Conservation (phyloP, 37 sponge, comb jelly and placozoan genomes). For the Eunapius fragilis region DNA sequence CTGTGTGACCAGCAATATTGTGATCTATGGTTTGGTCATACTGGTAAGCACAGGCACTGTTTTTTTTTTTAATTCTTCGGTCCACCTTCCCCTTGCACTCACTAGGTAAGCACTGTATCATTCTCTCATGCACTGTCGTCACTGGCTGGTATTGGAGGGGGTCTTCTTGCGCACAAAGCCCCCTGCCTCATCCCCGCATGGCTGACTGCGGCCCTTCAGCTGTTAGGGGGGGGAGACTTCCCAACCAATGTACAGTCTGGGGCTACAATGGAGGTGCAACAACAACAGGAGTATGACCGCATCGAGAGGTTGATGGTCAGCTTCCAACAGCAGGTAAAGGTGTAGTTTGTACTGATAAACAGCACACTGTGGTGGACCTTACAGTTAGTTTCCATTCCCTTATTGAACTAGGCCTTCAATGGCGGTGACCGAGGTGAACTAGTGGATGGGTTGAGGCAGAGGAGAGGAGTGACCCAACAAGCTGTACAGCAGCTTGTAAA, state of each 20-base stretch:
- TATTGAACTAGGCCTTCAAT: not conserved
- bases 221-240: slow-evolving; percentile 6
- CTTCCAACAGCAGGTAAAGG: slow-evolving; percentile 18
- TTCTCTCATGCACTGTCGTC: not conserved
- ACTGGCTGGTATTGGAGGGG: slow-evolving; percentile 16
- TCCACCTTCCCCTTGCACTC: slow-evolving; percentile 8
- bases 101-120: not conserved
- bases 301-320: slow-evolving; percentile 56
- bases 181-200: slow-evolving; percentile 26
- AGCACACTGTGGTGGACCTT: not conserved
- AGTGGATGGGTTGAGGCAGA: not conserved
- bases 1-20: not conserved
- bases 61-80: not conserved
- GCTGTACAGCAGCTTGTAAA: slow-evolving; percentile 40
- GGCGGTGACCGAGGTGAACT: too few relatives aligned
- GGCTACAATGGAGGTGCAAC: slow-evolving; percentile 54
- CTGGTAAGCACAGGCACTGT: not conserved
- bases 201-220: slow-evolving; percentile 14
- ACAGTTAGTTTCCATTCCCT: too few relatives aligned
- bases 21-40: not conserved
- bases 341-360: not conserved
- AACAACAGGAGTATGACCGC: slow-evolving; percentile 52
- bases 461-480: not conserved
- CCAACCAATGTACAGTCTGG: slow-evolving; percentile 39
- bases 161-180: not conserved